Base-by-base conservation (phyloP, 2,113 vertebrate genomes). In the Brachirus orientalis region DNA sequence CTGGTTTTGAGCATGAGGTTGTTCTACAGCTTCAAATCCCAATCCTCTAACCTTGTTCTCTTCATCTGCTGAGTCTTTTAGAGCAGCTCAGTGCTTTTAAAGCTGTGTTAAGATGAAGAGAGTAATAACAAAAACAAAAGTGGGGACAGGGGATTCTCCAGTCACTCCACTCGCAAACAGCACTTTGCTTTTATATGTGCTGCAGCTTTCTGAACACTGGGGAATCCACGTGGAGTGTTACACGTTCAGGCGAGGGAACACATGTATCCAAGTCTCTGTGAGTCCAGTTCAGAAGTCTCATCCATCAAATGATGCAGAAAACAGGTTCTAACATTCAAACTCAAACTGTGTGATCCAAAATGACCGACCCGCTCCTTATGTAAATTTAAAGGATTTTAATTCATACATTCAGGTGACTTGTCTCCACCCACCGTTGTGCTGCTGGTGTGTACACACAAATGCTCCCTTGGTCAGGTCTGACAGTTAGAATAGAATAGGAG, bases 61-160 rank as follows among this genome's bases (percentile, higher is more conserved):
- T n/a, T 68, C 62, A 33, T 83, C 62, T 67, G 63, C 53, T 50
- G 48, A 59, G 63, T 69, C 54, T 63, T 62, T 72, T 13, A 60
- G 52, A 69, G 47, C 47, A 55, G 44, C 38, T 46, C 4, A 48
- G 20, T 38, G 69, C 52, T 41, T 72, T 65, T 75, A 66, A 69
- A 56, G 50, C 36, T 47, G 9, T 45, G 48, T 64, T 33, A 22
- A 37, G 36, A 61, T 66, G 44, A 64, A 54, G 28, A n/a, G 19
- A 59, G 62, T 8, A 47, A 52, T 60, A 65, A 53, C 5, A 67
- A 22, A 10, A 5, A 33, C 45, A 11, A 59, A 69, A 48, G 43
- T 61, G n/a, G 59, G 19, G 18, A 38, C 60, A 1, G 13, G 36
- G 35, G 46, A 61, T 50, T 60, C 1, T 58, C 28, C 14, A 17